Evolutionary conservation across 1,140 invertebrate genomes (phyloP).

Genomic region (Lanistes nyassanus): DNA sequence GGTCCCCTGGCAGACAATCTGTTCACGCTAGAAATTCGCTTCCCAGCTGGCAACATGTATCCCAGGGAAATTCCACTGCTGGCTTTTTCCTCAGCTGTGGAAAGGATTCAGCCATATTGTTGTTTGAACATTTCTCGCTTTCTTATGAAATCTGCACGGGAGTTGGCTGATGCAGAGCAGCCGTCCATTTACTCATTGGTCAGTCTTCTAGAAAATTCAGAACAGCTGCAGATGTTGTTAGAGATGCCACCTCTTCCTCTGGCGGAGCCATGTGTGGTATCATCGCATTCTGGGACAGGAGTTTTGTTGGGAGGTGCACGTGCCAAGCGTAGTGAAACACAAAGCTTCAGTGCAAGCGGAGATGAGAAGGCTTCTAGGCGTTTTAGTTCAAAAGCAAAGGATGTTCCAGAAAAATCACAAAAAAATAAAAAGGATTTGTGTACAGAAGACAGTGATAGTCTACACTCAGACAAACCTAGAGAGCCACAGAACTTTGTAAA

Average conservation of each 20-base stretch:
- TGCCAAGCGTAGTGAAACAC: background rate
- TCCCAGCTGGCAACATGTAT: conserved; percentile 52
- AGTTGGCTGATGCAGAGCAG: conserved; percentile 33
- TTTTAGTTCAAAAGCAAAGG: no score
- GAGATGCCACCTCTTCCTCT: conserved; percentile 44
- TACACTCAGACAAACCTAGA: background rate
- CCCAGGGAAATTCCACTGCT: conserved; percentile 55
- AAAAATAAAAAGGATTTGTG: conserved; percentile 32
- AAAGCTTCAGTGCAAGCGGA: conserved; percentile 14
- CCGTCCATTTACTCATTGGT: conserved; percentile 58
- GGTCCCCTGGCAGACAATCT: conserved; percentile 34
- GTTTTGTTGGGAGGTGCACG: background rate
- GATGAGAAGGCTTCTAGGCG: background rate
- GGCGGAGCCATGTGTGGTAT: conserved; percentile 36
- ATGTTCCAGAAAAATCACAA: conserved; percentile 23
- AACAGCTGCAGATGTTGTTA: conserved; percentile 40
- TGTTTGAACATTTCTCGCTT: conserved; percentile 57
- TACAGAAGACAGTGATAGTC: conserved; percentile 25
- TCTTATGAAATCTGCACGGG: conserved; percentile 50
- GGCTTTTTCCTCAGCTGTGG: conserved; percentile 49
- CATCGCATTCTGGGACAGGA: conserved; percentile 2
- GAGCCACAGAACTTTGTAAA: background rate
- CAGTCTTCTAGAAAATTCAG: conserved; percentile 53
- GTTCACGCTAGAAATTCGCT: conserved; percentile 59
- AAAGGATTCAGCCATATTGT: conserved; percentile 42